phyloP scores from a whole-genome alignment of 1,140 invertebrate genomes.

The Drosophila saltans region DNA sequence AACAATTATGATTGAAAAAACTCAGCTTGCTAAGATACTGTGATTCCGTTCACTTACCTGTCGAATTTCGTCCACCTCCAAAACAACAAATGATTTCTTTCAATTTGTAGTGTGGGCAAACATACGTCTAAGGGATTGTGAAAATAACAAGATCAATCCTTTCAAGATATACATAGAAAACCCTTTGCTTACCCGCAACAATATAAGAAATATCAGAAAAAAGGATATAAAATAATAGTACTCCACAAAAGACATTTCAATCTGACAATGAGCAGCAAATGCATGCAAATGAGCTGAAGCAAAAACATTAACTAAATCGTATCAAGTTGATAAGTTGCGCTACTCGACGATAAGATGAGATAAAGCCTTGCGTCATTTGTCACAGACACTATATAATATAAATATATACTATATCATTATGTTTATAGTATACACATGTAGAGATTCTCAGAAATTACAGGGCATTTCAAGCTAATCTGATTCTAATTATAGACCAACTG shows the following conservation, averaged over 20 bases:
- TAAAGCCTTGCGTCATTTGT: constrained; percentile 42
- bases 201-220: constrained; percentile 44
- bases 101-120: constrained; percentile 50
- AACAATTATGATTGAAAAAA: constrained; percentile 29
- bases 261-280: constrained; percentile 17
- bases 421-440: not conserved
- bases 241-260: constrained; percentile 47
- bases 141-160: no score
- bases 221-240: constrained; percentile 57
- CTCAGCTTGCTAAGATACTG: not conserved
- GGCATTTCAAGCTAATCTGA: not conserved
- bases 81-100: constrained; percentile 38
- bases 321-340: constrained; percentile 32
- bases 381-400: not conserved
- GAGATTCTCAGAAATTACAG: not conserved
- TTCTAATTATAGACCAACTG: not conserved
- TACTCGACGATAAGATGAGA: constrained; percentile 26
- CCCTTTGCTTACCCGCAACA: constrained; percentile 40
- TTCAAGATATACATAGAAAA: no score
- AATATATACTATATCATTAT: not conserved
- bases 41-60: constrained; percentile 35
- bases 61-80: constrained; percentile 14
- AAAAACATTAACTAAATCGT: not conserved
- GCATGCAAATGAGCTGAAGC: constrained; percentile 36
- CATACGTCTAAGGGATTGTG: constrained; percentile 26